Base-by-base conservation (phyloP, 2,113 vertebrate species). In the Forbesichthys agassizii region DNA sequence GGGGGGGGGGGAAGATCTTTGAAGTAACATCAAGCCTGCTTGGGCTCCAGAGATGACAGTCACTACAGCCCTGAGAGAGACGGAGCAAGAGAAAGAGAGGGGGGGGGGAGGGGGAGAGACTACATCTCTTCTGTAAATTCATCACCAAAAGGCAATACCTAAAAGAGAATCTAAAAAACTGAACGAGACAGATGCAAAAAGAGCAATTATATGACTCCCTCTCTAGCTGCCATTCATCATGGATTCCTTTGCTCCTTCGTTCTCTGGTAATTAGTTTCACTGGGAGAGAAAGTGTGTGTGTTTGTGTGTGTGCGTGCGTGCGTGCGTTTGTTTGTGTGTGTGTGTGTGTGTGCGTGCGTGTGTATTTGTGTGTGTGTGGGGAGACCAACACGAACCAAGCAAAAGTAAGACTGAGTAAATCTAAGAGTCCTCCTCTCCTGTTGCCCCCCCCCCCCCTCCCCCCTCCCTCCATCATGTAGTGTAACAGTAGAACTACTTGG, bases 401-500 rank as follows among this genome's bases (percentile, higher is more conserved):
- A 27, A 27, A 27, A 27, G 27, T 27, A 27, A 27, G 2, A 27
- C 2, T 27, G 27, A 27, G 27, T 27, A 27, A 27, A 27, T 27
- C 27, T 27, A 27, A 27, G 27, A 27, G 27, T 42, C 36, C 52
- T 16, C 52, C 52, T 84, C 77, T 76, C 68, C 63, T 80, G 73
- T 56, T 0, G 10, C 2, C 5, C 52, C 52, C n/a, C 52, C 6
- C 16, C 55, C 9, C 14, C 55, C 8, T 11, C 18, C 1, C 55
- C 33, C 52, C 75, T 82, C 83, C 80, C 77, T 85, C 85, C 92
- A 75, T 92, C 92, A 91, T 89, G 90, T 89, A 91, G 36, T 93
- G 93, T 91, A 91, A 94, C 91, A 93, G 81, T 83, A 88, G 71
- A 80, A 85, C 89, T 90, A 86, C 88, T 90, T 93, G 91, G 93